Evolutionary conservation across 1,140 invertebrate species (phyloP), one percentile per base, ranked within the genome.

Genomic region (Zaprionus tsacasi): DNA sequence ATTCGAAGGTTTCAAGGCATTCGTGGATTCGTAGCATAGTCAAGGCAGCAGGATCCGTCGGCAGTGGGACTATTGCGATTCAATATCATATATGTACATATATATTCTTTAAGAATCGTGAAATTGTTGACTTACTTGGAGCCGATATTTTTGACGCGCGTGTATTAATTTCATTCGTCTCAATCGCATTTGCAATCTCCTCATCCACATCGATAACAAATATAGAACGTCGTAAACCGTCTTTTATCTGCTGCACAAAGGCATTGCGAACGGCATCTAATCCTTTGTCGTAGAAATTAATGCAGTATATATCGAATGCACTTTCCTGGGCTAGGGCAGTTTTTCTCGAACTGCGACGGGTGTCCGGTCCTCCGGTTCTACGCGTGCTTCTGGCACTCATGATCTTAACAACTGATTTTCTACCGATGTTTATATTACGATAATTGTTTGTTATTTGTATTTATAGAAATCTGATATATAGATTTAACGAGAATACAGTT

Each of bases 231-330:
- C 85, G 81, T 13, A 66, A 12, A 0, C 85, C 85, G 6, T 48
- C 27, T 35, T 58, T 63, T 4, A 81, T 43, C 35, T 87, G 69
- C 3, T 79, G 78, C 0, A 88, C 48, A 8, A 71, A 88, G 66
- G 85, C 85, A 57, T 88, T 65, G 0, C 85, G 75, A n/a, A 90
- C 66, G 15, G 81, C 86, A 30, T 3, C 61, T 13, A 88, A 54
- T 0, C 85, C 81, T 10, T 67, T 85, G 43, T 88, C 85, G 30
- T 88, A 76, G 56, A 88, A 88, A n/a, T 90, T 85, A 3, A 88
- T 11, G 36, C 83, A 87, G 58, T 80, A 87, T 21, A 87, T 71
- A 11, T 64, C 64, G 21, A 74, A 79, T 3, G 52, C 6, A 45
- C 15, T 13, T 1, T 6, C 0, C 0, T 33, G 4, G 35, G 15